Evolutionary conservation across 2,888 invertebrate genomes (phyloP).

Genomic region (Tortrix viridana): DNA sequence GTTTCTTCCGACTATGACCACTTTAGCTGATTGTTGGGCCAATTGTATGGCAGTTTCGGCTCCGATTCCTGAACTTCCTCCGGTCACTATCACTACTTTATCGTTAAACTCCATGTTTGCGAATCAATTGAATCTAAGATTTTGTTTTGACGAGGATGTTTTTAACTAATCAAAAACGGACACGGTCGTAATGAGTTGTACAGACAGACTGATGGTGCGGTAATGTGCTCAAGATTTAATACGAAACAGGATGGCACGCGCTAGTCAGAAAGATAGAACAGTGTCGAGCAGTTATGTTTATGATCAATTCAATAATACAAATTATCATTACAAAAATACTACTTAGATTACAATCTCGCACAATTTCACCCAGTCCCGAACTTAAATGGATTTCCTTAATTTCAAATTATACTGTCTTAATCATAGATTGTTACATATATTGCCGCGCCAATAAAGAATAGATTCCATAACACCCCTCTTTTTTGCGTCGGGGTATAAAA

Average conservation of each 20-base stretch:
- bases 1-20: constrained; percentile 65
- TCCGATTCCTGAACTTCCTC: constrained; percentile 73
- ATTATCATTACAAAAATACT: too few relatives aligned
- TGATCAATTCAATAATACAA: too few relatives aligned
- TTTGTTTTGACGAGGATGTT: too few relatives aligned
- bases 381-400: too few relatives aligned
- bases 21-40: constrained; percentile 59
- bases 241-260: background rate
- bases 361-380: too few relatives aligned
- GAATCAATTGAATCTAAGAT: background rate
- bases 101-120: constrained; percentile 62
- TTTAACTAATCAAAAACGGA: background rate
- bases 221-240: background rate
- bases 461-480: too few relatives aligned
- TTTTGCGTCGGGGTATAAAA: too few relatives aligned
- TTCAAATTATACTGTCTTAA: too few relatives aligned
- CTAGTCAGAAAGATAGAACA: background rate
- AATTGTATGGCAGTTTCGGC: constrained; percentile 64
- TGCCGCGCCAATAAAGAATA: too few relatives aligned
- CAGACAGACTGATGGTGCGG: background rate
- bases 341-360: too few relatives aligned
- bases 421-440: too few relatives aligned
- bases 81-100: constrained; percentile 72
- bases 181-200: background rate
- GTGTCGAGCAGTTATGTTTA: background rate